These are phyloP conservation scores for Corynorhinus townsendii DNA, from an alignment of 2,113 vertebrate species.

Conservation along the genomic window DNA sequence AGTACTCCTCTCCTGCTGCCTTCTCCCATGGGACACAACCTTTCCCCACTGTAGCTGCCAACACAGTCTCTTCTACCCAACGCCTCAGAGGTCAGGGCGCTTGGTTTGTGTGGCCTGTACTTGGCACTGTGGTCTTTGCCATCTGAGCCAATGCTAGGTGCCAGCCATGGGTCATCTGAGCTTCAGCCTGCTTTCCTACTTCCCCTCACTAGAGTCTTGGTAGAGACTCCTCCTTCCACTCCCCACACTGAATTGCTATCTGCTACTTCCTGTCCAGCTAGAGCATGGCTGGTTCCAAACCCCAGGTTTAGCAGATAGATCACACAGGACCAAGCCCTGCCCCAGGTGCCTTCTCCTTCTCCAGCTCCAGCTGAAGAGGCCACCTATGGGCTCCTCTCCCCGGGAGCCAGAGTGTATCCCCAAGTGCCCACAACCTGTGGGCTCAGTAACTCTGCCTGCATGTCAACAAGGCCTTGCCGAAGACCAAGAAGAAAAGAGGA, in stretches of 20 bases:
- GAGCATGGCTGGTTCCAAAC: rapidly evolving
- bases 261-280: background rate
- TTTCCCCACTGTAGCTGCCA: rapidly evolving
- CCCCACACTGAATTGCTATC: too few relatives aligned
- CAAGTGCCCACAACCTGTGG: rapidly evolving
- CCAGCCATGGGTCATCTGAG: background rate
- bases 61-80: rapidly evolving
- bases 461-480: background rate
- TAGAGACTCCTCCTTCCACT: background rate
- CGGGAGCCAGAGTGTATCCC: background rate
- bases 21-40: rapidly evolving
- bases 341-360: background rate
- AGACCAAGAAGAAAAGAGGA: background rate
- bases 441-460: background rate
- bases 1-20: background rate
- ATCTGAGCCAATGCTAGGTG: background rate
- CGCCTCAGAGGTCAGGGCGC: background rate
- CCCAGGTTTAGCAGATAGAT: background rate
- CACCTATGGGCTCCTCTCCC: background rate
- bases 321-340: background rate
- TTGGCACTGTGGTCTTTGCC: background rate
- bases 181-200: background rate
- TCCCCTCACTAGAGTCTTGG: background rate
- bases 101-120: background rate
- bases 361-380: background rate